Conservation (phyloP, 1,140 invertebrate species). For the Drosophila tsacasi region DNA sequence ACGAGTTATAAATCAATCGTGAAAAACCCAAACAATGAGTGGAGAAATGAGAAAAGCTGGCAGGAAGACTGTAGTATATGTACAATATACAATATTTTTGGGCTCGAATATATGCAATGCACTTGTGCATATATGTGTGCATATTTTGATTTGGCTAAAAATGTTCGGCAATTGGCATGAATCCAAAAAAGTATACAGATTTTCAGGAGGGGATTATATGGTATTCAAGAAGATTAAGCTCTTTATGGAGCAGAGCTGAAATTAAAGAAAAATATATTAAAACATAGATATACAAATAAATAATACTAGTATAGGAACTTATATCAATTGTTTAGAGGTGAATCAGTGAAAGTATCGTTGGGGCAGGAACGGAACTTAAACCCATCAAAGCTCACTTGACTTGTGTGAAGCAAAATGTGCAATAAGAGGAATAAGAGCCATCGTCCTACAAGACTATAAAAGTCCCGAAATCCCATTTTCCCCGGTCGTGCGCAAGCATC, state of each 20-base stretch:
- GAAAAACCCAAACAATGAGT: conserved; percentile 10
- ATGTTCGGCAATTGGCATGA: conserved; percentile 30
- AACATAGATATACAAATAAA: no score
- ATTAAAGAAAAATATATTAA: no score
- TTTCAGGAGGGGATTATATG: conserved; percentile 33
- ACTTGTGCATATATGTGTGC: conserved; percentile 1
- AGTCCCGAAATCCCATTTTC: conserved; percentile 10
- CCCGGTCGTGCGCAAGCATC: conserved; percentile 27
- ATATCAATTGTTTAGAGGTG: neutral
- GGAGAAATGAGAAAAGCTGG: conserved; percentile 1
- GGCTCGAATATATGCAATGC: conserved; percentile 7
- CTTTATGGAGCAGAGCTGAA: no score
- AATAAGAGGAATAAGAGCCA: conserved; percentile 23
- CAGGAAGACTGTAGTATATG: conserved; percentile 21
- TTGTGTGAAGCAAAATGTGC: conserved; percentile 20
- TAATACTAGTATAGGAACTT: neutral
- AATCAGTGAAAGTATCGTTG: conserved; percentile 26
- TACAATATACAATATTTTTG: conserved; percentile 20
- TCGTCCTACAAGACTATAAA: conserved; percentile 15
- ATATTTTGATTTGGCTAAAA: conserved; percentile 47
- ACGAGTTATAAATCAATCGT: conserved; percentile 9
- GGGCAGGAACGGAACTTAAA: conserved; percentile 5
- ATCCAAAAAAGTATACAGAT: conserved; percentile 36
- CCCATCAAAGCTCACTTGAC: conserved; percentile 27
- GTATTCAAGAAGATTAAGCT: neutral